Conservation (phyloP, 2,797 vertebrate species). For the Octomys mimax region DNA sequence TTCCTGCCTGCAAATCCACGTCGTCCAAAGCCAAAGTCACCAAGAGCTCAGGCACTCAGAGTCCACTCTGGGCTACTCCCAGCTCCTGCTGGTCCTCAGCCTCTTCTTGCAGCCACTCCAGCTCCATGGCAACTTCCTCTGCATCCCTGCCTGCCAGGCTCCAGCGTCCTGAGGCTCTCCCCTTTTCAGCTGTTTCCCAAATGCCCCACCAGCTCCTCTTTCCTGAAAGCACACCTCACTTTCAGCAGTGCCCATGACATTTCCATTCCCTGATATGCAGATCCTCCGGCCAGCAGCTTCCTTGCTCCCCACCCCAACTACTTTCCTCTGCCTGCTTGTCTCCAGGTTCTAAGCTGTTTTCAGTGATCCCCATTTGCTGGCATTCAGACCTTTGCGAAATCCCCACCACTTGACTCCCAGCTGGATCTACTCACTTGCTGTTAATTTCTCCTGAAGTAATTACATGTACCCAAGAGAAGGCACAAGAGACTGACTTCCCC, state of each 20-base stretch:
- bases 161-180: not conserved
- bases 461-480: not conserved
- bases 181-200: not conserved
- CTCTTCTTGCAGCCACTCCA: not conserved
- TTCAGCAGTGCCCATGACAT: not conserved
- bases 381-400: not conserved
- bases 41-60: not conserved
- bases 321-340: not conserved
- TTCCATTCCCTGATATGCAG: constrained; percentile 28
- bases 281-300: not conserved
- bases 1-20: not conserved
- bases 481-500: not conserved
- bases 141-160: not conserved
- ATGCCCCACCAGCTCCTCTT: not conserved
- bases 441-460: not conserved
- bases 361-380: not conserved
- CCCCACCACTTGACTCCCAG: not conserved
- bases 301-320: not conserved
- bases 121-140: not conserved
- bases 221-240: not conserved
- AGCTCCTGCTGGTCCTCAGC: not conserved
- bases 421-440: not conserved
- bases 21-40: not conserved
- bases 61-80: not conserved
- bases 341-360: not conserved